These are phyloP conservation scores for Noctua fimbriata DNA, from an alignment of 2,888 invertebrate genomes.

Conservation along the genomic window DNA sequence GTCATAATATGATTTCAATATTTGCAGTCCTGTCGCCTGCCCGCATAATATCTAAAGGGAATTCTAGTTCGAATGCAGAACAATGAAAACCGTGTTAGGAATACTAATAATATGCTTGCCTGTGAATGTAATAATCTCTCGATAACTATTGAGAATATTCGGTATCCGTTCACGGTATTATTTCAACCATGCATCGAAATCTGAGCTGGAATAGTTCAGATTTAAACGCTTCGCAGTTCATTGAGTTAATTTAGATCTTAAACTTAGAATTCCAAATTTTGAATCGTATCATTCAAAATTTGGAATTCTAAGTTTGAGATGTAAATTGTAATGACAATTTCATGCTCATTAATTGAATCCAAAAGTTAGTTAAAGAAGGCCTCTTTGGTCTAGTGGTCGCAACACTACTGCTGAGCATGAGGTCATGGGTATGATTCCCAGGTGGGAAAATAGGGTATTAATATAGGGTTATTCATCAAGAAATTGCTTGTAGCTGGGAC, in stretches of 20 bases:
- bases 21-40: constrained; percentile 43
- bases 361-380: not conserved
- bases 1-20: constrained; percentile 55
- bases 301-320: not conserved
- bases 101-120: constrained; percentile 49
- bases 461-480: not conserved
- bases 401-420: not conserved
- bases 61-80: constrained; percentile 59
- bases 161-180: constrained; percentile 40
- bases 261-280: no score
- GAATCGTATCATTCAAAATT: not conserved
- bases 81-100: constrained; percentile 57
- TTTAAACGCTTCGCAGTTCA: not conserved
- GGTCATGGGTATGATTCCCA: not conserved
- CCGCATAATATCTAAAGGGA: constrained; percentile 56
- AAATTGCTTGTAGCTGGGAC: not conserved
- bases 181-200: constrained; percentile 35
- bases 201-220: not conserved
- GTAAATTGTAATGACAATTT: not conserved
- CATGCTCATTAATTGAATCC: not conserved
- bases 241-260: not conserved
- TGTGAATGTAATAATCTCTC: constrained; percentile 42
- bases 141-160: constrained; percentile 44
- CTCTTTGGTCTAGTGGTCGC: not conserved
- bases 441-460: no score